phyloP scores from a whole-genome alignment of 2,888 invertebrate genomes.

The Folsomia candida region DNA sequence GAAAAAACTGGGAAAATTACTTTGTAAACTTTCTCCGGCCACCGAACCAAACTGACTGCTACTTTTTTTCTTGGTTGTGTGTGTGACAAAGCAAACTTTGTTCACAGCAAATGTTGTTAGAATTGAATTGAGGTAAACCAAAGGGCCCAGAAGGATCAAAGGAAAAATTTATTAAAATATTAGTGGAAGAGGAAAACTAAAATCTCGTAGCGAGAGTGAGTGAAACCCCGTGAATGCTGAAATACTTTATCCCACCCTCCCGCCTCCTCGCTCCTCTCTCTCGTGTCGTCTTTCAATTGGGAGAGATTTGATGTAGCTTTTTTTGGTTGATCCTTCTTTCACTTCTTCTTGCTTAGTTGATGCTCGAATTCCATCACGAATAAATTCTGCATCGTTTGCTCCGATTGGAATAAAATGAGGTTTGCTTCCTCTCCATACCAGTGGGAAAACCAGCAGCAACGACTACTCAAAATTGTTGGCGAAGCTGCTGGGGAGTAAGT shows the following conservation, averaged over 20 bases:
- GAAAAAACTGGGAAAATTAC: neutral
- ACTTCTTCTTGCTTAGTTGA: neutral
- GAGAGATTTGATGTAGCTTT: neutral
- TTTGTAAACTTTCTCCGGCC: neutral
- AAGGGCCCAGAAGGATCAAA: conserved; percentile 11
- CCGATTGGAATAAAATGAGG: conserved; percentile 11
- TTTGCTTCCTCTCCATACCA: too few species aligned
- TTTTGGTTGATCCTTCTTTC: neutral
- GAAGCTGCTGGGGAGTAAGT: too few species aligned
- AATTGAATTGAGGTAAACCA: neutral
- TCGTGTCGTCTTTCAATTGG: neutral
- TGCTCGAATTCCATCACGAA: conserved; percentile 1
- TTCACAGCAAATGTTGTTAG: neutral
- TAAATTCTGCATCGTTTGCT: conserved; percentile 8
- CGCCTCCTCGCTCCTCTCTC: neutral
- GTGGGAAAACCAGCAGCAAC: too few species aligned
- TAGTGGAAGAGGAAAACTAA: neutral
- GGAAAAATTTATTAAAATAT: conserved; percentile 20
- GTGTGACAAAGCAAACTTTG: conserved; percentile 6
- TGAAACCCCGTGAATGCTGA: neutral
- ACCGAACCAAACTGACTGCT: neutral
- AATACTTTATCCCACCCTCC: neutral
- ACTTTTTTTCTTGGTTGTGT: neutral
- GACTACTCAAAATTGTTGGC: too few species aligned
- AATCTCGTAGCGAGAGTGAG: neutral